These are phyloP conservation scores for Sinhomidia bicolor DNA, from an alignment of 2,888 invertebrate species.

Conservation along the genomic window DNA sequence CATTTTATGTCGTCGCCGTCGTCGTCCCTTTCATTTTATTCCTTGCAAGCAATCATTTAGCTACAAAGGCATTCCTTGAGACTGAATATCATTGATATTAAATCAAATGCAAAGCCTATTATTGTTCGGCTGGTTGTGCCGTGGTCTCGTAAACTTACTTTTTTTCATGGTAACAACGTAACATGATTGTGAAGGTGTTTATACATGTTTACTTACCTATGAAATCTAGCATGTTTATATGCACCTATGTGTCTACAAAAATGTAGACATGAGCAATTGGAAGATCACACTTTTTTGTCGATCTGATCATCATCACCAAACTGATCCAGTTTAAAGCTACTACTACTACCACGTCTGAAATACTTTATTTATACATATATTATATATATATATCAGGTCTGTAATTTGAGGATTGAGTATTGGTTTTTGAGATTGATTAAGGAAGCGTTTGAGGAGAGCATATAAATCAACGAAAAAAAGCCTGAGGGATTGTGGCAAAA, in stretches of 20 bases:
- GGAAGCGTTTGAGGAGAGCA: conserved; percentile 21
- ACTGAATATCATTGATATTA: conserved; percentile 34
- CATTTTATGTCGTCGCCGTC: conserved; percentile 47
- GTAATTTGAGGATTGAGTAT: not conserved
- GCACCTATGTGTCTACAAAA: not conserved
- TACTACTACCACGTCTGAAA: not conserved
- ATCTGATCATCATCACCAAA: not conserved
- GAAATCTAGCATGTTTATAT: not conserved
- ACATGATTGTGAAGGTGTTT: not conserved
- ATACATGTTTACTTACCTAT: not conserved
- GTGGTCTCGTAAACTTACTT: conserved; percentile 28
- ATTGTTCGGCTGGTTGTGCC: conserved; percentile 1
- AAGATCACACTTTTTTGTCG: not conserved
- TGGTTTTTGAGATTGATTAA: conserved; percentile 32
- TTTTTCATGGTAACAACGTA: not conserved
- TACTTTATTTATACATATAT: not conserved
- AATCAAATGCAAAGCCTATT: conserved; percentile 24
- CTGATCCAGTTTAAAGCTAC: conserved; percentile 27
- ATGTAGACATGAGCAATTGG: not conserved
- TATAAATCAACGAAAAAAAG: conserved; percentile 31
- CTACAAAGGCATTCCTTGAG: conserved; percentile 3
- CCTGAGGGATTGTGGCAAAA: conserved; percentile 28
- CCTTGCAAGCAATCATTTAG: not conserved
- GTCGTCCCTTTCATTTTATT: conserved; percentile 62
- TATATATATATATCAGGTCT: not conserved